phyloP scores from a whole-genome alignment of 2,797 vertebrate genomes.

The Dryobates pubescens region DNA sequence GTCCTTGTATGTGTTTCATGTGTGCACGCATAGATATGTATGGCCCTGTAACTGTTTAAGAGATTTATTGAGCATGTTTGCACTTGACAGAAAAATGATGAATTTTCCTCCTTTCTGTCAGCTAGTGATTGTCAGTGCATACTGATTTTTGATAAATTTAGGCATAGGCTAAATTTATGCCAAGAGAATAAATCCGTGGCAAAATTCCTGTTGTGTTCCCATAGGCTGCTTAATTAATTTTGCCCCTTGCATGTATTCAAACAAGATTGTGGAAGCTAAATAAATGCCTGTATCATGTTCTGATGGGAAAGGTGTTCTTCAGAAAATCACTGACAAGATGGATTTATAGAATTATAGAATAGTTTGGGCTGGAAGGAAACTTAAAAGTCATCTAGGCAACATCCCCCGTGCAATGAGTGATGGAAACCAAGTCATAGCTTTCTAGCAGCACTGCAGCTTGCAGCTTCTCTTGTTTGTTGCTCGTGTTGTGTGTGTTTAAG shows the following conservation, averaged over 20 bases:
- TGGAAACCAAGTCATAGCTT: neutral
- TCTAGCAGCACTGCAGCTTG: neutral
- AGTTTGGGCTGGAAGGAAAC: neutral
- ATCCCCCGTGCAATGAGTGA: too few species aligned
- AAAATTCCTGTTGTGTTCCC: neutral
- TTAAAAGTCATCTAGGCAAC: too few species aligned
- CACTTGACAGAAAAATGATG: neutral
- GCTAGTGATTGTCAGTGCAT: neutral
- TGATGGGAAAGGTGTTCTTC: neutral
- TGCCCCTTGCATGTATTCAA: neutral
- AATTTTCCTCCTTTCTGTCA: neutral
- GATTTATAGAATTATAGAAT: neutral
- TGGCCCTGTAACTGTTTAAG: neutral
- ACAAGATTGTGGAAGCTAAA: neutral
- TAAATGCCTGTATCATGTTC: neutral
- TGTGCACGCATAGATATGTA: neutral
- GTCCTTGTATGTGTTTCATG: neutral
- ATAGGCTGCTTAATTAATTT: slow-evolving; percentile 8
- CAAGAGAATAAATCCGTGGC: neutral
- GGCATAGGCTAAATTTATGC: neutral
- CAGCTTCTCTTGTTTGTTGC: neutral
- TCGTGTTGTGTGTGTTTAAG: neutral
- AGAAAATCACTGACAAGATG: neutral
- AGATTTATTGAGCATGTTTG: neutral
- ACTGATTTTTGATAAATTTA: neutral